Conservation (phyloP, 2,888 invertebrate genomes). For the Apotomis capreana region DNA sequence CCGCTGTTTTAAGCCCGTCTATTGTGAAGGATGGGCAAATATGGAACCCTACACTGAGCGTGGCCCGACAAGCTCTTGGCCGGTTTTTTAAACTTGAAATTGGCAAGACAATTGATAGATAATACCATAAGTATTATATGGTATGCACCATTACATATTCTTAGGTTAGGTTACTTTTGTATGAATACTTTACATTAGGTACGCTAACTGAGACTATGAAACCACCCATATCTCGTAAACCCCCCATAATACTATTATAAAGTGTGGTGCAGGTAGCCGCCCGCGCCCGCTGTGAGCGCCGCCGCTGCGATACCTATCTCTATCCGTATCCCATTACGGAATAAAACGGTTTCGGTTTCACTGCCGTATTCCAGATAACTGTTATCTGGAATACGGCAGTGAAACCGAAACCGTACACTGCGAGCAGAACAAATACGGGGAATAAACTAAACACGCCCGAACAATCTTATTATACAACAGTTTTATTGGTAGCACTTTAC, state of each 20-base stretch:
- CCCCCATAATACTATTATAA: not conserved
- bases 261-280: not conserved
- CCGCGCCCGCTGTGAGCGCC: not conserved
- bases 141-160: no score
- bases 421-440: slow-evolving; percentile 4
- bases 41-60: no score
- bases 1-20: no score
- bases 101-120: no score
- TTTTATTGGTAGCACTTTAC: slow-evolving; percentile 13
- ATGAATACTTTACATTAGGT: no score
- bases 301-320: slow-evolving; percentile 28
- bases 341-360: slow-evolving; percentile 28
- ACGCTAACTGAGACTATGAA: no score
- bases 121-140: no score
- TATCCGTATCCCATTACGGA: slow-evolving; percentile 35
- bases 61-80: no score
- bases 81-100: no score
- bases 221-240: no score
- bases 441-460: slow-evolving; percentile 4
- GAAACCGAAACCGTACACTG: slow-evolving; percentile 28
- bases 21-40: no score
- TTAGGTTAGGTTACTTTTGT: no score
- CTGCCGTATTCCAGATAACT: slow-evolving; percentile 9
- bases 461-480: slow-evolving; percentile 2
- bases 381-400: slow-evolving; percentile 15